A percentile compares a stretch with the other conserved stretches of the same genome.
Evolutionary conservation across 2,113 vertebrate species (phyloP).

Genomic region (Pan troglodytes): NHGRI_mPanTro3-v2.1_pri NC_086015.1:6192501-6193000

Average conservation of each 20-base stretch:
- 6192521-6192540: neutral
- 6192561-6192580: neutral
- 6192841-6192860: neutral
- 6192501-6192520: neutral
- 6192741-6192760: neutral
- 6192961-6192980: neutral
- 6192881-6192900: neutral
- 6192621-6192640: neutral
- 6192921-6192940: neutral
- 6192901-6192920: neutral
- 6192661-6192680: neutral
- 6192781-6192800: neutral
- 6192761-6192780: neutral
- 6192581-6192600: neutral
- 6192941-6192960: neutral
- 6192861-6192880: neutral
- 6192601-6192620: neutral
- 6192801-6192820: neutral
- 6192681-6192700: neutral
- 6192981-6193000: neutral
- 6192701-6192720: neutral
- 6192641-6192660: neutral
- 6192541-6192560: neutral
- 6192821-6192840: neutral
- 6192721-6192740: neutral